phyloP scores from a whole-genome alignment of 2,113 vertebrate genomes.

The Elephas maximus region DNA sequence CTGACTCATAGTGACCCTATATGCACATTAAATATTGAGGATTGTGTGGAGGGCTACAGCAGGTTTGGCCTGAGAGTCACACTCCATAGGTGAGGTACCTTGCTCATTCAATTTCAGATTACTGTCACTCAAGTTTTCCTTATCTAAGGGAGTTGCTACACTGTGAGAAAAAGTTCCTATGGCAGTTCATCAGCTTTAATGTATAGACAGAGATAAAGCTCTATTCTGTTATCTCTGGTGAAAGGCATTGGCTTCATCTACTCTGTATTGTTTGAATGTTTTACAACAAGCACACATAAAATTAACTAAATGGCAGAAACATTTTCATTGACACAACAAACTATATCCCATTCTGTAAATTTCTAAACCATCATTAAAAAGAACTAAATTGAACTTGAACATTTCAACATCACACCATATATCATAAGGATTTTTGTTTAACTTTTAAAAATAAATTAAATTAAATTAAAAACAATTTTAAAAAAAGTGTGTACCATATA shows the following conservation, averaged over 20 bases:
- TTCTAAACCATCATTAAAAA: neutral
- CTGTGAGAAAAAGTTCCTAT: neutral
- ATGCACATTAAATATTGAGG: neutral
- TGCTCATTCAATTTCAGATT: neutral
- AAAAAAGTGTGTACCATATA: neutral
- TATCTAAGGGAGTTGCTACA: neutral
- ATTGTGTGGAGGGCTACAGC: neutral
- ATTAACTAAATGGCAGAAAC: neutral
- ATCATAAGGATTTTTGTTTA: neutral
- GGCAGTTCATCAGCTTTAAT: neutral
- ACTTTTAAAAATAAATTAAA: conserved; percentile 9
- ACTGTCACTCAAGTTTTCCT: neutral
- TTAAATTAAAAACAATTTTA: neutral
- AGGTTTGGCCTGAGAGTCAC: neutral
- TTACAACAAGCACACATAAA: neutral
- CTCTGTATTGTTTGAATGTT: neutral
- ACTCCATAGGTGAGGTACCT: neutral
- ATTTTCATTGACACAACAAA: neutral
- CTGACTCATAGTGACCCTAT: too few species aligned
- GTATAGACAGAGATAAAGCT: neutral
- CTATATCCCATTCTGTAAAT: neutral
- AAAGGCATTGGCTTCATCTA: neutral
- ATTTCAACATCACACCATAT: neutral
- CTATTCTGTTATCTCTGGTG: neutral
- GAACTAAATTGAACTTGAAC: conserved; percentile 2